Conservation (phyloP, 1,140 invertebrate genomes). For the Sinella curviseta region DNA sequence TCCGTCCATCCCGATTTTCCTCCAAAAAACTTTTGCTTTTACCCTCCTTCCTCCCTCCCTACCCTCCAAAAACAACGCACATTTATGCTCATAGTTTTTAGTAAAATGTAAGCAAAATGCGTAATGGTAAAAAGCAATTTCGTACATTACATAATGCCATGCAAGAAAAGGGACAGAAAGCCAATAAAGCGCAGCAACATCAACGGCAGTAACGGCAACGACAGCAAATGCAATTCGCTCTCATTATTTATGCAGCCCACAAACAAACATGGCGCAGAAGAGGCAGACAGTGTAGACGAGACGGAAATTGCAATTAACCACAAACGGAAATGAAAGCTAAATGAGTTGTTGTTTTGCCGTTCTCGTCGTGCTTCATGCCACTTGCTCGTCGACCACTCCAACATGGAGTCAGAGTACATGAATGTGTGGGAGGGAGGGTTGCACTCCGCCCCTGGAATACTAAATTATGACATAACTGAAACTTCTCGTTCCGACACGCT, state of each 20-base stretch:
- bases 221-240: no score
- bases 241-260: background rate
- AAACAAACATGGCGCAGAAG: no score
- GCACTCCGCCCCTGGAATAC: no score
- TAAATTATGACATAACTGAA: no score
- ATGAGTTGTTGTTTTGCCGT: background rate
- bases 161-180: background rate
- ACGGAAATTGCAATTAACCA: constrained; percentile 25
- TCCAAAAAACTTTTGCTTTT: background rate
- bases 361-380: background rate
- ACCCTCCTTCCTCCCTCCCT: no score
- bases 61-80: background rate
- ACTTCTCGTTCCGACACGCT: no score
- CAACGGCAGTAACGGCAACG: no score
- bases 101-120: background rate
- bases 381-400: no score
- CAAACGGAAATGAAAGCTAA: constrained; percentile 23
- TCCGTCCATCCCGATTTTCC: background rate
- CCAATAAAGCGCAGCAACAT: no score
- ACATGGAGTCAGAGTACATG: no score
- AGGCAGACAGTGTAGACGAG: background rate
- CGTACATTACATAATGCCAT: background rate
- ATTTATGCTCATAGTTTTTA: background rate
- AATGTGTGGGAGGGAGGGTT: no score
- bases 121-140: no score